Percentiles rank a stretch among this genome's conserved stretches.
phyloP scores from a whole-genome alignment of 2,797 vertebrate genomes.

The Erethizon dorsatum region DNA sequence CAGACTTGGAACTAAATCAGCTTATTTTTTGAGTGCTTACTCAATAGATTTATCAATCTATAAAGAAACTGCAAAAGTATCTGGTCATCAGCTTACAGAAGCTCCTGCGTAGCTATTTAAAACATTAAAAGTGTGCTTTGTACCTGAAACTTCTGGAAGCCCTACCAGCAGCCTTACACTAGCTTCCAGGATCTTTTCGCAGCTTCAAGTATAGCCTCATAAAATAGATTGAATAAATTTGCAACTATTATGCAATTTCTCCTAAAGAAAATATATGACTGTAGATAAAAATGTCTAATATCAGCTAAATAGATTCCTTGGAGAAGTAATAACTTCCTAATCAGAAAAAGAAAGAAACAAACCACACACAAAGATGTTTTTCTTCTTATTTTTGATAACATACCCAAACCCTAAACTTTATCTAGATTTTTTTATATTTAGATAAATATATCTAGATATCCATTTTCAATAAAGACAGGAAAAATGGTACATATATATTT shows the following conservation, averaged over 20 bases:
- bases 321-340: conserved; percentile 49
- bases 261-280: conserved; percentile 57
- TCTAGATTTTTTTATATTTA: conserved; percentile 49
- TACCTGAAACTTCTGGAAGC: conserved; percentile 50
- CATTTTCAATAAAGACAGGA: neutral
- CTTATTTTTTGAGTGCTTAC: neutral
- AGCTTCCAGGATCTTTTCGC: conserved; percentile 56
- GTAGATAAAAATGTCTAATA: conserved; percentile 68
- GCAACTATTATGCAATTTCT: conserved; percentile 66
- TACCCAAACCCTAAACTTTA: neutral
- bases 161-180: neutral
- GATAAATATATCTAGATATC: neutral
- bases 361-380: neutral
- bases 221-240: conserved; percentile 75
- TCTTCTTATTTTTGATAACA: conserved; percentile 60
- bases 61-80: conserved; percentile 37
- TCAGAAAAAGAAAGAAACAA: neutral
- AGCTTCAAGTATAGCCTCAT: conserved; percentile 45
- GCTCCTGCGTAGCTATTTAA: neutral
- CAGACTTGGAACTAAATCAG: neutral
- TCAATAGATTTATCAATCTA: neutral
- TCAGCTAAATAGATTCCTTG: conserved; percentile 28
- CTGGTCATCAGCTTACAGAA: neutral
- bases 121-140: neutral
- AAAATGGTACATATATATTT: neutral